Evolutionary conservation across 2,888 invertebrate genomes (phyloP).

Genomic region (Notocelia uddmanniana): DNA sequence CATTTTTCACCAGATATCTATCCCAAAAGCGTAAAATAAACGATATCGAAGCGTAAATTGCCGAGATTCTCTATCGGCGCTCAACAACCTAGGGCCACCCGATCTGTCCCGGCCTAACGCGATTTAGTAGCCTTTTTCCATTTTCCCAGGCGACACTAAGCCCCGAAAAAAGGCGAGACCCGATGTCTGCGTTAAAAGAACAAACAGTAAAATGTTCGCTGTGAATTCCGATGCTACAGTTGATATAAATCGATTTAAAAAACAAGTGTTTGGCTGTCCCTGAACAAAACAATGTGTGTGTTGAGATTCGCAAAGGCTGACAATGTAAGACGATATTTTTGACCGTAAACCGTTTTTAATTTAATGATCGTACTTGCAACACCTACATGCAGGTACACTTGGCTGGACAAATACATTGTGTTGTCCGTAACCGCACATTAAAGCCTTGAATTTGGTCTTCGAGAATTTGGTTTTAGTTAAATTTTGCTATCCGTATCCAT

Average conservation of each 20-base stretch:
- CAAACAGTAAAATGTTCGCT: conserved; percentile 25
- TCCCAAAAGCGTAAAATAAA: conserved; percentile 20
- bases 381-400: too few species aligned
- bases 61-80: conserved; percentile 21
- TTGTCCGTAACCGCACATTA: too few species aligned
- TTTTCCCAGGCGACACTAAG: conserved; percentile 24
- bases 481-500: too few species aligned
- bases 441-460: too few species aligned
- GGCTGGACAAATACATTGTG: too few species aligned
- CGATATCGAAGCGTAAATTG: conserved; percentile 22
- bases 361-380: too few species aligned
- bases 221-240: not conserved
- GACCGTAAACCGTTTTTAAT: not conserved
- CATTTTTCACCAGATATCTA: not conserved
- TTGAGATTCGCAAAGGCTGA: not conserved
- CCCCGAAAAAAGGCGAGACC: conserved; percentile 20
- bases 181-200: conserved; percentile 26
- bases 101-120: conserved; percentile 27
- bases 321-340: not conserved
- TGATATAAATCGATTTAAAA: conserved; percentile 23
- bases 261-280: not conserved
- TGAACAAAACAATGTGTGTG: not conserved
- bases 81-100: conserved; percentile 26
- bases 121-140: conserved; percentile 27
- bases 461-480: too few species aligned